Evolutionary conservation across 2,888 invertebrate genomes (phyloP), one percentile per base, ranked within the genome.

Genomic region (Drosophila ustulata): DNA sequence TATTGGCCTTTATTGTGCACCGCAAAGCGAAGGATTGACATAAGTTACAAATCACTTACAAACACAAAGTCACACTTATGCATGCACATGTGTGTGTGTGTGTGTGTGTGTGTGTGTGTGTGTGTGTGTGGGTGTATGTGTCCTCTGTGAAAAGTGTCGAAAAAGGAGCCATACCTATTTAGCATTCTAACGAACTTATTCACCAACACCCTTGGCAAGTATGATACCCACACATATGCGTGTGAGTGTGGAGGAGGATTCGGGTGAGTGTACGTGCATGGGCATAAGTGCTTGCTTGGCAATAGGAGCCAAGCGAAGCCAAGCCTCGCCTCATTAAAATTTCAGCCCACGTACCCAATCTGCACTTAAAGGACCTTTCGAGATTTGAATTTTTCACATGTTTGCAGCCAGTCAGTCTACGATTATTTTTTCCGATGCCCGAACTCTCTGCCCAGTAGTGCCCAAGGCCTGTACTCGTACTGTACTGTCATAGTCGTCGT

Each of bases 321-420:
- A 25, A n/a, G 51, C n/a, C 25, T 34, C 34, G 34, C 23, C 23
- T 13, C 88, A 85, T 87, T 88, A 87, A 82, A 88, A 88, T 85
- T 85, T 85, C 84, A 82, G 74, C 49, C 73, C 84, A 85, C 84
- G 84, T 85, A 76, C 82, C 71, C 82, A 82, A 84, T 80, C 88
- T 80, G 79, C 83, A 87, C 87, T 84, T 82, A 81, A 80, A 83
- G 78, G 80, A 83, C 86, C 82, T 78, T 80, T 86, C 73, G 67
- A 86, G 82, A 80, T 82, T 82, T 82, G 81, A 83, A 83, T 82
- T 86, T 82, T 82, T 86, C 78, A 86, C 80, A 82, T 86, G 78
- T 80, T 86, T 57, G 70, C 79, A 76, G 62, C 58, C 62, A 71
- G 75, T 47, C 73, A 58, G 68, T 59, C 67, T 63, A 69, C 69